phyloP scores from a whole-genome alignment of 53 echinoderm and acorn worm species.

The Mesocentrotus franciscanus region DNA sequence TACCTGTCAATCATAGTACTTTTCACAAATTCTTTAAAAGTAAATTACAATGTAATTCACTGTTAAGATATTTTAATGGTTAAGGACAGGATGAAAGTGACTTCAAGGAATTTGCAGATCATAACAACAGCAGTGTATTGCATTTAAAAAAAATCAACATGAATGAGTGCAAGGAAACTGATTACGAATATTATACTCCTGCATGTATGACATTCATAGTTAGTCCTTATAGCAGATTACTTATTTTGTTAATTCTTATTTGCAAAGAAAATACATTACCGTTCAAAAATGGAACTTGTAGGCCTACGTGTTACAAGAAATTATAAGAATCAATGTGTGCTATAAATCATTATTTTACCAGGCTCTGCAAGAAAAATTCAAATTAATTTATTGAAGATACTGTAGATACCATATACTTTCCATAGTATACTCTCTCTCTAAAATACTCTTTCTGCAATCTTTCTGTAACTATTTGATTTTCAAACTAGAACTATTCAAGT shows the following conservation, averaged over 20 bases:
- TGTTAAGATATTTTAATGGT: background rate
- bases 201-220: background rate
- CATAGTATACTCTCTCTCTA: too few relatives aligned
- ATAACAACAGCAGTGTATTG: background rate
- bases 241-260: too few relatives aligned
- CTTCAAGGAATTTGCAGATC: background rate
- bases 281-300: too few relatives aligned
- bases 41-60: background rate
- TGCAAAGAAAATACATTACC: background rate
- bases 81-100: background rate
- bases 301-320: too few relatives aligned
- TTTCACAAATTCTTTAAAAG: background rate
- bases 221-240: background rate
- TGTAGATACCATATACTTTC: too few relatives aligned
- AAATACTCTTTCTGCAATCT: too few relatives aligned
- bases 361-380: too few relatives aligned
- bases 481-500: too few relatives aligned
- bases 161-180: background rate
- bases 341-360: too few relatives aligned
- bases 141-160: background rate
- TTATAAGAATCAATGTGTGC: too few relatives aligned
- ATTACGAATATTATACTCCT: background rate
- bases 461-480: too few relatives aligned
- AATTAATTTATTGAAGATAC: too few relatives aligned
- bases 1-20: slow-evolving; percentile 1